A percentile compares a stretch with the other conserved stretches of the same genome.
phyloP scores from a whole-genome alignment of 2,797 vertebrate genomes.

The Ibycter americanus region DNA sequence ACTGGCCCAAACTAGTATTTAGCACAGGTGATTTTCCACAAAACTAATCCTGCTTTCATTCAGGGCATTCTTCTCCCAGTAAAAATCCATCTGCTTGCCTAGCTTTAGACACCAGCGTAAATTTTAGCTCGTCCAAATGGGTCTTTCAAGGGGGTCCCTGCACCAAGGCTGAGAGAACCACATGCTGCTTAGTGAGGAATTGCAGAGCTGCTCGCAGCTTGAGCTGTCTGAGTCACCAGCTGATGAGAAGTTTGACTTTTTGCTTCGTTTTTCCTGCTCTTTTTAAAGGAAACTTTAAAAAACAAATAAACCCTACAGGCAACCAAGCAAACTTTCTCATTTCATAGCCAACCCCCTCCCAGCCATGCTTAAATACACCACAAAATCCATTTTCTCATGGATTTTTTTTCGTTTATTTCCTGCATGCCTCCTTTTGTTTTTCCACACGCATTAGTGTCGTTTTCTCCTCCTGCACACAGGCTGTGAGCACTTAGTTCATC shows the following conservation, averaged over 20 bases:
- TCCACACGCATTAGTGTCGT: not conserved
- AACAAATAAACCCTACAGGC: conserved; percentile 47
- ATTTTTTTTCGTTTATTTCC: conserved; percentile 40
- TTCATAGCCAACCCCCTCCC: not conserved
- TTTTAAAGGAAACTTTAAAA: conserved; percentile 37
- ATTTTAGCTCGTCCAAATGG: not conserved
- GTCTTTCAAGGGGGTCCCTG: conserved; percentile 16
- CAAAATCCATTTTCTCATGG: conserved; percentile 57
- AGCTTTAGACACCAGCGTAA: conserved; percentile 21
- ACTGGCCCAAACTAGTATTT: not conserved
- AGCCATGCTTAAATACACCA: conserved; percentile 30
- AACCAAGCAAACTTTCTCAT: conserved; percentile 29
- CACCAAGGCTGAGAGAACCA: not conserved
- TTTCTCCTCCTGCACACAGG: conserved; percentile 27
- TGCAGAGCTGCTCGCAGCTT: conserved; percentile 28
- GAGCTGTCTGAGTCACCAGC: conserved; percentile 37
- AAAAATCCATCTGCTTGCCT: conserved; percentile 48
- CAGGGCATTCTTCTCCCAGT: conserved; percentile 19
- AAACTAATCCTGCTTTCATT: conserved; percentile 44
- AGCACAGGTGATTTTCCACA: conserved; percentile 69
- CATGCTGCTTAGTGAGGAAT: conserved; percentile 40
- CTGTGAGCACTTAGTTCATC: not conserved
- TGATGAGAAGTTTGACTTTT: conserved; percentile 50
- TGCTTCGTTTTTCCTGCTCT: not conserved
- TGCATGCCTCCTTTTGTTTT: conserved; percentile 21